phyloP scores from a whole-genome alignment of 2,888 invertebrate genomes.

The Spilosoma lubricipeda region DNA sequence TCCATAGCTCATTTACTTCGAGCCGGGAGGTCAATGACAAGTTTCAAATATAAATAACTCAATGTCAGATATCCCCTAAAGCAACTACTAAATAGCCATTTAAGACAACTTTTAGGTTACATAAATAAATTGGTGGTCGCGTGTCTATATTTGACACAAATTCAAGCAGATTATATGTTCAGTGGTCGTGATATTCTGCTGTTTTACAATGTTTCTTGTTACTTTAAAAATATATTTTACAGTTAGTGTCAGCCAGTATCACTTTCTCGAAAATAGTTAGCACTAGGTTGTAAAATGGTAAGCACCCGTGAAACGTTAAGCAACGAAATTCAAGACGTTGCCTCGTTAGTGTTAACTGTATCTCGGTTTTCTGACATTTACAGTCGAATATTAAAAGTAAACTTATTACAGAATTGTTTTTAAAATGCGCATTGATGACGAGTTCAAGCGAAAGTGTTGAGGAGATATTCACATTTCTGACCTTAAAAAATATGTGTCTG shows the following conservation, averaged over 20 bases:
- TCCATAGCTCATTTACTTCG: conserved; percentile 32
- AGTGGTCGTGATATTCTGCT: neutral
- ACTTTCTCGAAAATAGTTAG: conserved; percentile 10
- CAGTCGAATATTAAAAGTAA: conserved; percentile 46
- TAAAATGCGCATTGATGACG: conserved; percentile 40
- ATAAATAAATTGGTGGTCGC: conserved; percentile 21
- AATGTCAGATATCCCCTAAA: conserved; percentile 26
- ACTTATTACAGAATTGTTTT: conserved; percentile 48
- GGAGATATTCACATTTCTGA: conserved; percentile 60
- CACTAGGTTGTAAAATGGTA: conserved; percentile 9
- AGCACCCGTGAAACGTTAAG: neutral
- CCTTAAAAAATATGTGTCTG: conserved; percentile 53
- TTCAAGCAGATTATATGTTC: conserved; percentile 6
- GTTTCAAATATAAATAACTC: conserved; percentile 40
- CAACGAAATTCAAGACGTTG: neutral
- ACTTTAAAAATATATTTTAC: conserved; percentile 2
- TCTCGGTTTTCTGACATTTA: conserved; percentile 32
- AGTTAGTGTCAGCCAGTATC: conserved; percentile 5
- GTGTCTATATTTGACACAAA: conserved; percentile 17
- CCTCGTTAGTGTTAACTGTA: conserved; percentile 19
- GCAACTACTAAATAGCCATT: conserved; percentile 5
- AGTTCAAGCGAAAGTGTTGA: conserved; percentile 65
- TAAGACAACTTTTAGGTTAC: conserved; percentile 23
- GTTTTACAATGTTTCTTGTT: conserved; percentile 10
- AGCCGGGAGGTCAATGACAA: conserved; percentile 51